Percentiles rank a stretch among this genome's conserved stretches.
These are phyloP conservation scores for Agrotis exclamationis DNA, from an alignment of 2,888 invertebrate species.

Conservation along the genomic window DNA sequence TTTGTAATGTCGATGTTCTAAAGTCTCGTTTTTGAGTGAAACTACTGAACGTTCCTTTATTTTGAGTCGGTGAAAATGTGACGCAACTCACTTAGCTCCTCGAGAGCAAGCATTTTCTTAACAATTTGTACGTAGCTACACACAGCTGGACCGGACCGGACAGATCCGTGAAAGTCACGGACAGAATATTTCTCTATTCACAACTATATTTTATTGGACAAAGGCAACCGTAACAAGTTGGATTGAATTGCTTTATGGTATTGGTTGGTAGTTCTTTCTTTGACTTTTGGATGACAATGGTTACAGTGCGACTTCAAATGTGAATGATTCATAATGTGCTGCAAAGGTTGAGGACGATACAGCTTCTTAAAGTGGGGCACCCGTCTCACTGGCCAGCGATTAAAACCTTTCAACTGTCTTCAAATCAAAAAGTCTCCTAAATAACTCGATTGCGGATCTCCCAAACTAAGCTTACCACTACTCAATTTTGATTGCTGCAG, in stretches of 20 bases:
- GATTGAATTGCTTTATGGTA: slow-evolving; percentile 26
- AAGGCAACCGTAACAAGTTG: slow-evolving; percentile 16
- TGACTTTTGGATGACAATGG: not conserved
- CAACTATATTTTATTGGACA: slow-evolving; percentile 9
- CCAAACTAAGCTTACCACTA: not conserved
- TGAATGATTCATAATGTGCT: too few species aligned
- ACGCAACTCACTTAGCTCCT: slow-evolving; percentile 60
- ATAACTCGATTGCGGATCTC: not conserved
- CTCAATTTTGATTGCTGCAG: not conserved
- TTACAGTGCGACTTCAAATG: not conserved
- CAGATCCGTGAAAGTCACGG: slow-evolving; percentile 44
- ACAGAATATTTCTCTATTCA: slow-evolving; percentile 29
- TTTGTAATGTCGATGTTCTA: too few species aligned
- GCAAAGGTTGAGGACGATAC: too few species aligned
- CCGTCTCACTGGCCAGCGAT: too few species aligned
- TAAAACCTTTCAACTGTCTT: not conserved
- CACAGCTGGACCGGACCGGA: not conserved
- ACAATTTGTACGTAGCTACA: slow-evolving; percentile 35
- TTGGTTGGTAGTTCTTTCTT: too few species aligned
- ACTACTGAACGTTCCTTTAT: slow-evolving; percentile 12
- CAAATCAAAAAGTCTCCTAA: not conserved
- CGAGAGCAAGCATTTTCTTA: slow-evolving; percentile 51
- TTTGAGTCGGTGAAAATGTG: slow-evolving; percentile 44
- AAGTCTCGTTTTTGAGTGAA: not conserved
- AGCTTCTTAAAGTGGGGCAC: too few species aligned